phyloP scores from a whole-genome alignment of 2,797 vertebrate species.

The Mycteria americana region DNA sequence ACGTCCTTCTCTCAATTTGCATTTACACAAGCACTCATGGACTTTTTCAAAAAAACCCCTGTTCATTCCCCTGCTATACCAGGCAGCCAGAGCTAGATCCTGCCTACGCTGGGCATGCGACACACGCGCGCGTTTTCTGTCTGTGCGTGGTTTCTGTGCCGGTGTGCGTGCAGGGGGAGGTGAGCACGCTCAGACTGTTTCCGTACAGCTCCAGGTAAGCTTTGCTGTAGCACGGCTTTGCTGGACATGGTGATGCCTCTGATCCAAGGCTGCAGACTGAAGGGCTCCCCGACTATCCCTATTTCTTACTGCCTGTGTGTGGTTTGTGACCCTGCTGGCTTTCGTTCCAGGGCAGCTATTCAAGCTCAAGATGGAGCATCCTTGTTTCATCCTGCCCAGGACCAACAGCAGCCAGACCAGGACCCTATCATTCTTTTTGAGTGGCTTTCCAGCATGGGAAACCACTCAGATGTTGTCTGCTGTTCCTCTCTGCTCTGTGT shows the following conservation, averaged over 20 bases:
- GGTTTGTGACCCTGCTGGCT: background rate
- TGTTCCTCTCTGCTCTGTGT: background rate
- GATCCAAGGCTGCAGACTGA: too few species aligned
- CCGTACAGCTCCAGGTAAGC: background rate
- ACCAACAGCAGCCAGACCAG: background rate
- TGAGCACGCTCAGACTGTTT: background rate
- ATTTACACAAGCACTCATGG: background rate
- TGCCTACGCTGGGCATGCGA: background rate
- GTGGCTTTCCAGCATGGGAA: background rate
- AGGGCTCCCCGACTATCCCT: background rate
- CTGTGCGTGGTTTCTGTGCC: background rate
- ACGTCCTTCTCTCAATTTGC: background rate
- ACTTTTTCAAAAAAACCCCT: background rate
- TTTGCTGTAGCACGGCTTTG: background rate
- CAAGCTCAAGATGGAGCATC: background rate
- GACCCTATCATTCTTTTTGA: background rate
- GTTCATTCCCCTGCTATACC: too few species aligned
- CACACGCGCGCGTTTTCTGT: background rate
- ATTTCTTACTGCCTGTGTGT: too few species aligned
- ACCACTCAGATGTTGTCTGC: background rate
- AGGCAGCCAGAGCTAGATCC: background rate
- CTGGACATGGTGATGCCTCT: background rate
- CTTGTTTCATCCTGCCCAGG: background rate
- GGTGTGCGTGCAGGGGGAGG: too few species aligned
- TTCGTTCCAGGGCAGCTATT: background rate